Evolutionary conservation across 2,113 vertebrate genomes (phyloP), one percentile per base, ranked within the genome.

Genomic region (Morone chrysops): DNA sequence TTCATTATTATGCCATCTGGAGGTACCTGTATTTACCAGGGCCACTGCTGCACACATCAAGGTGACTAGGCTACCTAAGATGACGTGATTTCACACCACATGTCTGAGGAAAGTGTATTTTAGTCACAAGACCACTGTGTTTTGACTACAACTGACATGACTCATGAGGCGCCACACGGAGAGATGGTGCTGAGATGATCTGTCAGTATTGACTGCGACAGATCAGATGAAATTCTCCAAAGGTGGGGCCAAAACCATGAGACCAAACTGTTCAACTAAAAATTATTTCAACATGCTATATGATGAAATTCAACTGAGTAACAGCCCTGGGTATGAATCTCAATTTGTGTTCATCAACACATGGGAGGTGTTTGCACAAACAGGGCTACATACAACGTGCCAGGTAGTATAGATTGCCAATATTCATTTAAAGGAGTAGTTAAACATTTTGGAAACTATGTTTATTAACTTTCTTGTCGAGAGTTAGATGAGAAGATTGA

Each of bases 1-100:
- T 96, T 79, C 98, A 99, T 83, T 99, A 99, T 89, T 99, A 98
- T 0, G 98, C 98, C 92, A 97, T 98, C 88, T 98, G 97, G 97
- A 97, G 94, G 93, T 97, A 99, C 91, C 96, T 98, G 63, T 98
- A 98, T 82, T 82, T 75, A 54, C 96, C 97, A 0, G 92, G 62
- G 0, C 78, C 74, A 1, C 75, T 71, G 76, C 80, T 94, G 73
- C 88, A 93, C 85, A 95, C 91, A 0, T 95, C 96, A 8, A 94
- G 94, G 59, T 96, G 93, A 94, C 77, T 0, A 10, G 6, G 8
- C 17, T 53, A 41, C 9, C 3, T 16, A 66, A 45, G 20, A 17
- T 43, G 20, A 38, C 38, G 13, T 12, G n/a, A 9, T 18, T 5
- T 2, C 40, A 25, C n/a, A 10, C 5, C 14, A 3, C 14, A 18